Evolutionary conservation across 1,140 invertebrate genomes (phyloP), one percentile per base, ranked within the genome.

Genomic region (Harlomillsia oculata): DNA sequence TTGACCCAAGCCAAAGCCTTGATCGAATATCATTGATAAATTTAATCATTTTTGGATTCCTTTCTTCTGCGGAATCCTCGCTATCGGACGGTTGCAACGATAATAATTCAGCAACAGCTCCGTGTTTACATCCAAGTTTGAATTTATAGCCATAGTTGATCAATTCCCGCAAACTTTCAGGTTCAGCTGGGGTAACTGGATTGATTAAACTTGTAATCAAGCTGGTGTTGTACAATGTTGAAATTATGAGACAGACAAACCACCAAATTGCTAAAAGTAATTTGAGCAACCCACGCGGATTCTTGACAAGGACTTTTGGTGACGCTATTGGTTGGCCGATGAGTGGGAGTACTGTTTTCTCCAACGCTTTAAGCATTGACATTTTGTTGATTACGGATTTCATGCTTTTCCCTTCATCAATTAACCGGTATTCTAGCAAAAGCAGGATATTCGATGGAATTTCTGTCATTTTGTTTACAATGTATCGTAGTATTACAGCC

Each of bases 121-220:
- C 49, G 11, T 50, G 59, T 20, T 57, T 51, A 13, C 34, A 23
- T 5, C 40, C 54, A 5, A 56, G 29, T 18, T 53, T 52, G 36
- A 62, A 62, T 26, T 13, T 30, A 25, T 62, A 62, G 14, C 54
- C 59, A 21, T 41, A 57, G 34, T 56, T 16, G 9, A 62, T 26
- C 16, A 62, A 36, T 3, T 62, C 59, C 16, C 49, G 40, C 5
- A 62, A 29, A 2, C 54, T 23, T n/a, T 62, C 51, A 5, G 59
- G 48, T 37, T 62, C 53, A 26, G 46, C 40, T 14, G 54, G 53
- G 13, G 52, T 53, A n/a, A 62, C 46, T 3, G 60, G 60, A 39
- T 58, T 62, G 20, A 62, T 62, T 5, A 62, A 32, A 28, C 51
- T 55, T n/a, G 60, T 58, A n/a, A 62, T 62, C 0, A 62, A 46